Evolutionary conservation across 2,113 vertebrate species (phyloP).

Genomic region (Melanocharis versteri): DNA sequence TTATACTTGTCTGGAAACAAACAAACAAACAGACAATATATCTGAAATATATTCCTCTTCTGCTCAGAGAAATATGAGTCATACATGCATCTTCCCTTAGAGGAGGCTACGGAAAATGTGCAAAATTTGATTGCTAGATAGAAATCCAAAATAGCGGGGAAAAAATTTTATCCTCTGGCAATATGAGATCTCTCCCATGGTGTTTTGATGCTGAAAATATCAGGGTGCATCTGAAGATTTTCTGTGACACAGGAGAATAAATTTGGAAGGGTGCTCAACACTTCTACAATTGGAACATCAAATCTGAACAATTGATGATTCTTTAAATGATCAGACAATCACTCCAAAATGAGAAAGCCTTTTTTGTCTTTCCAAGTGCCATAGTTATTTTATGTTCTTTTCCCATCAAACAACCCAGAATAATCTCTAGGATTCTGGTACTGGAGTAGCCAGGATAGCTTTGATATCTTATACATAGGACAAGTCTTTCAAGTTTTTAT

Average conservation of each 20-base stretch:
- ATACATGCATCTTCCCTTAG: background rate
- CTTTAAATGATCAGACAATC: background rate
- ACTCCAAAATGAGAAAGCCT: background rate
- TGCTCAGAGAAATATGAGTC: background rate
- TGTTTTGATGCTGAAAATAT: background rate
- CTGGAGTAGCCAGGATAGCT: background rate
- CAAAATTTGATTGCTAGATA: background rate
- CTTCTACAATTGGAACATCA: background rate
- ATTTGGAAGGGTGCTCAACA: background rate
- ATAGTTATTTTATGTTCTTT: background rate
- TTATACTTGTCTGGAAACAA: background rate
- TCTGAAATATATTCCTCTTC: background rate
- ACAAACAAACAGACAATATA: background rate
- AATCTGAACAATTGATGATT: background rate
- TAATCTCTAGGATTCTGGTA: background rate
- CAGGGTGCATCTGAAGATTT: background rate
- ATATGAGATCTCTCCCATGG: background rate
- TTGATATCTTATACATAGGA: background rate
- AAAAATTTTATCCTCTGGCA: background rate
- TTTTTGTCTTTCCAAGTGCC: background rate
- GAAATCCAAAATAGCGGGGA: background rate
- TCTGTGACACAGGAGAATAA: background rate
- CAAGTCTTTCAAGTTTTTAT: background rate
- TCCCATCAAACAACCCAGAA: background rate
- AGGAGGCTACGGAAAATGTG: background rate